These are phyloP conservation scores for Sciaenops ocellatus DNA, from an alignment of 2,797 vertebrate genomes.

Conservation along the genomic window DNA sequence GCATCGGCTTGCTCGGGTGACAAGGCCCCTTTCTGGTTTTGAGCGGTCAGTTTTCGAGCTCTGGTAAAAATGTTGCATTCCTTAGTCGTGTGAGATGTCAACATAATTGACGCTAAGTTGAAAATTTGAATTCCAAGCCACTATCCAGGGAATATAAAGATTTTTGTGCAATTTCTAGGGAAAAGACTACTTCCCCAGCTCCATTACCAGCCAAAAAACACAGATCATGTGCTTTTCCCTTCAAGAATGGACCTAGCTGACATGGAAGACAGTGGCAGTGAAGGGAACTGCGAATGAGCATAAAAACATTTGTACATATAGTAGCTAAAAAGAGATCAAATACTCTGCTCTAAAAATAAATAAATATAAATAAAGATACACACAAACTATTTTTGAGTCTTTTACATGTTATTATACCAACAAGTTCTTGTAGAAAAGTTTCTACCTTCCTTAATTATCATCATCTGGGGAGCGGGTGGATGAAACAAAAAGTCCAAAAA, in stretches of 20 bases:
- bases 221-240: background rate
- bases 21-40: no score
- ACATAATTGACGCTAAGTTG: background rate
- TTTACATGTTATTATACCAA: background rate
- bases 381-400: background rate
- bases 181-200: background rate
- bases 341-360: background rate
- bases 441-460: background rate
- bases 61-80: no score
- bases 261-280: background rate
- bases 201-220: background rate
- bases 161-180: constrained; percentile 21
- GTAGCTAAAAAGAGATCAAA: background rate
- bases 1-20: no score
- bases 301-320: background rate
- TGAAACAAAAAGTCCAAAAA: background rate
- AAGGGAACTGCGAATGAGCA: background rate
- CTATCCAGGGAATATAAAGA: background rate
- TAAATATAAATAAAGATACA: background rate
- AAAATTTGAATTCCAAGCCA: background rate
- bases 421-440: background rate
- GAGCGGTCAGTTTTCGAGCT: no score
- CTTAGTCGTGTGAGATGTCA: no score
- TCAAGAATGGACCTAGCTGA: constrained; percentile 19
- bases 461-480: background rate